phyloP scores from a whole-genome alignment of 1,140 invertebrate species.

The Neocloeon triangulifer region DNA sequence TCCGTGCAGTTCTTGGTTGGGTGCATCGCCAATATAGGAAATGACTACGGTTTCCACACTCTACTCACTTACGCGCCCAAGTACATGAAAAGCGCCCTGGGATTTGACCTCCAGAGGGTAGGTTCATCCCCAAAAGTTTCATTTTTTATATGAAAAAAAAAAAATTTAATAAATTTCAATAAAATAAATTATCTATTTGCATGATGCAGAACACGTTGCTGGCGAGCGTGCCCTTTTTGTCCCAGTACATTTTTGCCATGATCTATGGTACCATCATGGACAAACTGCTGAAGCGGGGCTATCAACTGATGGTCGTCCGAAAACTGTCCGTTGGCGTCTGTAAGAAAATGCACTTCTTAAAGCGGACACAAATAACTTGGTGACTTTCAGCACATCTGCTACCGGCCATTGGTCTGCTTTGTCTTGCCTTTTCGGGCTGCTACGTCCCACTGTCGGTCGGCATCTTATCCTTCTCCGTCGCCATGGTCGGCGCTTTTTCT shows the following conservation, averaged over 20 bases:
- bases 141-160: background rate
- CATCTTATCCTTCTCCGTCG: constrained; percentile 47
- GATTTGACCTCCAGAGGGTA: constrained; percentile 54
- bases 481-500: constrained; percentile 61
- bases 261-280: constrained; percentile 9
- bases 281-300: constrained; percentile 6
- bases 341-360: constrained; percentile 4
- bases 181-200: background rate
- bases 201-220: constrained; percentile 9
- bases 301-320: constrained; percentile 5
- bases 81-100: constrained; percentile 63
- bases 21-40: constrained; percentile 24
- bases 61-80: constrained; percentile 73
- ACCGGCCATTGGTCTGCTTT: constrained; percentile 37
- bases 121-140: constrained; percentile 6
- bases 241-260: constrained; percentile 9
- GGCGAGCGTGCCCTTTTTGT: constrained; percentile 9
- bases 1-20: constrained; percentile 28
- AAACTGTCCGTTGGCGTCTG: constrained; percentile 10
- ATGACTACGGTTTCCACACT: constrained; percentile 39
- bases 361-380: background rate
- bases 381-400: constrained; percentile 33
- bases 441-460: constrained; percentile 32
- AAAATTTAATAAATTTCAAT: background rate
- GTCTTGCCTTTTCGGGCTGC: constrained; percentile 39